Evolutionary conservation across 2,113 vertebrate genomes (phyloP).

Genomic region (Catharus fuscescens): DNA sequence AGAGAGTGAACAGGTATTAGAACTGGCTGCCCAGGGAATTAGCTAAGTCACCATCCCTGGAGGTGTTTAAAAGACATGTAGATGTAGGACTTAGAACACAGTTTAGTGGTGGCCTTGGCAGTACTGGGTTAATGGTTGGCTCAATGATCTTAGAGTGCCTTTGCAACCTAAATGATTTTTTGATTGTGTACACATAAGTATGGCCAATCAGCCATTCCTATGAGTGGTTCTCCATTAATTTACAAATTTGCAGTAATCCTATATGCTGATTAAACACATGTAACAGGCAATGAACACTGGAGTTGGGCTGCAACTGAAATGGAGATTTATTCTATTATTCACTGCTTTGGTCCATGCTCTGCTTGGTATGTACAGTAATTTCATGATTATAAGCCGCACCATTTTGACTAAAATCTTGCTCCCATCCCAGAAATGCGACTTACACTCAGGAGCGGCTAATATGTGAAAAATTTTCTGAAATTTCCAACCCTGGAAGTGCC

Average conservation of each 20-base stretch:
- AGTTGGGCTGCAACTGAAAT: neutral
- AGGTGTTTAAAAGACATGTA: neutral
- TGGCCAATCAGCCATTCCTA: neutral
- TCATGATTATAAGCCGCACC: no score
- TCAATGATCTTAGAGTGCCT: neutral
- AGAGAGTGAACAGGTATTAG: neutral
- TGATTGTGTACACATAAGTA: neutral
- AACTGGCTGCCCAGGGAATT: neutral
- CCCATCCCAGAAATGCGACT: no score
- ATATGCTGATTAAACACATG: neutral
- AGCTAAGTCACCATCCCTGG: neutral
- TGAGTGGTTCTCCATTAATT: neutral
- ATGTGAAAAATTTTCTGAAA: no score
- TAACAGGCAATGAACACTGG: neutral
- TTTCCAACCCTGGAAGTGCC: no score
- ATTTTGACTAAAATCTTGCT: no score
- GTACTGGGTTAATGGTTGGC: neutral
- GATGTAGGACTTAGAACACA: neutral
- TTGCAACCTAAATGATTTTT: neutral
- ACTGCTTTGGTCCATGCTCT: neutral
- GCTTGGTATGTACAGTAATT: neutral
- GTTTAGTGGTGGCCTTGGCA: neutral
- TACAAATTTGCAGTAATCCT: neutral
- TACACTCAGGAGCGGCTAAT: no score
- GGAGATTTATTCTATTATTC: neutral